Percentiles rank a stretch among this genome's conserved stretches.
These are phyloP conservation scores for Zaprionus capensis DNA, from an alignment of 1,140 invertebrate genomes.

Conservation along the genomic window DNA sequence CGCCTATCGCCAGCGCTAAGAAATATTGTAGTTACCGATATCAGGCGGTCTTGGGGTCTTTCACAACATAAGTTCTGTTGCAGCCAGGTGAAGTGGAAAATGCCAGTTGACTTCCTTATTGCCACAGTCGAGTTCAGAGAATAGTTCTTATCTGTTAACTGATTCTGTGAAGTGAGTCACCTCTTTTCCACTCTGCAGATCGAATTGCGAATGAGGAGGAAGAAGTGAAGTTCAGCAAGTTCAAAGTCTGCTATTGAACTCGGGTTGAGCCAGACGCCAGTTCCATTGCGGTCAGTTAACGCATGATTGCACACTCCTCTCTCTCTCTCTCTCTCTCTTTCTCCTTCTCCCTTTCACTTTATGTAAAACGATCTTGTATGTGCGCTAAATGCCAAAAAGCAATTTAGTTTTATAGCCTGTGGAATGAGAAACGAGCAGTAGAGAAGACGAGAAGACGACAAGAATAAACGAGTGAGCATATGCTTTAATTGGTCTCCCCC, in stretches of 20 bases:
- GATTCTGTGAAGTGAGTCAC: background rate
- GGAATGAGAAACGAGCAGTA: constrained; percentile 25
- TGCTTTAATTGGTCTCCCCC: background rate
- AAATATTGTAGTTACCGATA: background rate
- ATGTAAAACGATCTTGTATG: constrained; percentile 64
- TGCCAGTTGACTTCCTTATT: constrained; percentile 13
- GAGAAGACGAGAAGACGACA: constrained; percentile 16
- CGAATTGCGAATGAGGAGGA: background rate
- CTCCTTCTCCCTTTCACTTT: constrained; percentile 1
- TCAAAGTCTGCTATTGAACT: constrained; percentile 58
- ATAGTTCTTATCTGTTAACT: constrained; percentile 15
- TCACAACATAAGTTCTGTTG: constrained; percentile 58
- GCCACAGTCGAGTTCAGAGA: background rate
- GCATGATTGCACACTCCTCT: constrained; percentile 48
- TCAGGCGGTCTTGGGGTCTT: constrained; percentile 26
- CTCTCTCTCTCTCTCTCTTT: background rate
- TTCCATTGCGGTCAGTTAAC: constrained; percentile 43
- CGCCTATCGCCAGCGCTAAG: constrained; percentile 54
- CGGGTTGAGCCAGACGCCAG: constrained; percentile 14
- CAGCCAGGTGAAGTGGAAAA: constrained; percentile 7
- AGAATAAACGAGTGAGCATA: constrained; percentile 1
- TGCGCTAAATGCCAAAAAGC: constrained; percentile 52
- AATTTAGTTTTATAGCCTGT: constrained; percentile 2
- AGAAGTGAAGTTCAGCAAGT: background rate
- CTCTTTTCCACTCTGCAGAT: background rate